phyloP scores from a whole-genome alignment of 2,888 invertebrate genomes.

The Crematogaster levior region DNA sequence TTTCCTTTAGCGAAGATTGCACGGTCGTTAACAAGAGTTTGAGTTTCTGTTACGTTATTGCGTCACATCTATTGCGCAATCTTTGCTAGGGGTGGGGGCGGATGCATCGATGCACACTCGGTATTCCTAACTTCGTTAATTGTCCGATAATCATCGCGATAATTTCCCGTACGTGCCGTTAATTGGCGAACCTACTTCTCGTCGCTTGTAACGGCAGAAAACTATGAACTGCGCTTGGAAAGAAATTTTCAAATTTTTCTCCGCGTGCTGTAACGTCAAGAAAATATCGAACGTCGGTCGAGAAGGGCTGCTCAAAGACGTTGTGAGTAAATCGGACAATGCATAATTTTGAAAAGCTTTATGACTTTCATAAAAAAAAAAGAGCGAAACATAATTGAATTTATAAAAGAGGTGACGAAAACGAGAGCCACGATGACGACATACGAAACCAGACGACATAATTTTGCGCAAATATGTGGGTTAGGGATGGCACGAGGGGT shows the following conservation, averaged over 20 bases:
- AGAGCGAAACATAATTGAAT: conserved; percentile 27
- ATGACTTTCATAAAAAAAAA: not conserved
- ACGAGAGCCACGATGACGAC: conserved; percentile 25
- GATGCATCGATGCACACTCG: conserved; percentile 15
- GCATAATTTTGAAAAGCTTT: not conserved
- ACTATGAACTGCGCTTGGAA: conserved; percentile 24
- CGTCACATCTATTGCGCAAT: not conserved
- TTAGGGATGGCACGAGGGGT: conserved; percentile 63
- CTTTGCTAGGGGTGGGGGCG: not conserved
- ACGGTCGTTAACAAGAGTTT: conserved; percentile 5
- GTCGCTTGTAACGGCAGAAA: not conserved
- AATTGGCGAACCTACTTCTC: conserved; percentile 41
- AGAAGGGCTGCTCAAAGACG: not conserved
- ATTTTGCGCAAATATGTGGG: conserved; percentile 68
- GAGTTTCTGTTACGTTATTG: not conserved
- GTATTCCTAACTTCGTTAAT: conserved; percentile 50
- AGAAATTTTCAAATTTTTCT: conserved; percentile 36
- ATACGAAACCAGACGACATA: conserved; percentile 59
- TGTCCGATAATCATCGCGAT: conserved; percentile 49
- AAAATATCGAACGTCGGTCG: not conserved
- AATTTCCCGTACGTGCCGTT: conserved; percentile 55
- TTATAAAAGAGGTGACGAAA: conserved; percentile 5
- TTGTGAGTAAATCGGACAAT: not conserved
- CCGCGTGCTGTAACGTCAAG: not conserved
- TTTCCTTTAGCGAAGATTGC: conserved; percentile 5